These are phyloP conservation scores for Trichonephila inaurata DNA, from an alignment of 1,140 invertebrate genomes.

Conservation along the genomic window DNA sequence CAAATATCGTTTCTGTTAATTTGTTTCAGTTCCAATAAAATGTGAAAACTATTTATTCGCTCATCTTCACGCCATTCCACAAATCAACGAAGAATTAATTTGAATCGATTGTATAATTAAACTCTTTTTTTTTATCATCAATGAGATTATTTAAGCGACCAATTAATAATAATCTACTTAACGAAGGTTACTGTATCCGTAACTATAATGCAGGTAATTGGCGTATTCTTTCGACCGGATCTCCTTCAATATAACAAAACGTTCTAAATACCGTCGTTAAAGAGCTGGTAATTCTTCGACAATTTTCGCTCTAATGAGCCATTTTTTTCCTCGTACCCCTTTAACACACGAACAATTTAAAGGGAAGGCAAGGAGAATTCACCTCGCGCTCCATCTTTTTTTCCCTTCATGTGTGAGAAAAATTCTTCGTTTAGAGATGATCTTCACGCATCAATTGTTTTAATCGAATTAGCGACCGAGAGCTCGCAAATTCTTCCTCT, in stretches of 20 bases:
- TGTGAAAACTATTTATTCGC: too few relatives aligned
- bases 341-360: background rate
- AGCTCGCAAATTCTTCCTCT: slow-evolving; percentile 43
- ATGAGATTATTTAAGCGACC: too few relatives aligned
- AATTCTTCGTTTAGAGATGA: slow-evolving; percentile 29
- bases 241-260: too few relatives aligned
- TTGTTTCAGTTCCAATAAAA: too few relatives aligned
- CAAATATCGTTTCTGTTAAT: too few relatives aligned
- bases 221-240: too few relatives aligned
- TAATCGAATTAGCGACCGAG: slow-evolving; percentile 61
- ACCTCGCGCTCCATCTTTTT: background rate
- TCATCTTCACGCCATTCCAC: too few relatives aligned
- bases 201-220: background rate
- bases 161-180: too few relatives aligned
- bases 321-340: background rate
- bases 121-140: too few relatives aligned
- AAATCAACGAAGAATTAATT: too few relatives aligned
- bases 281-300: background rate
- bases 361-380: background rate
- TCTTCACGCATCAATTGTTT: background rate
- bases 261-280: background rate
- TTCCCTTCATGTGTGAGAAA: background rate
- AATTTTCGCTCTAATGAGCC: background rate
- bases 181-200: background rate
- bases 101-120: too few relatives aligned